phyloP scores from a whole-genome alignment of 2,113 vertebrate species.

The Ammodytes marinus region DNA sequence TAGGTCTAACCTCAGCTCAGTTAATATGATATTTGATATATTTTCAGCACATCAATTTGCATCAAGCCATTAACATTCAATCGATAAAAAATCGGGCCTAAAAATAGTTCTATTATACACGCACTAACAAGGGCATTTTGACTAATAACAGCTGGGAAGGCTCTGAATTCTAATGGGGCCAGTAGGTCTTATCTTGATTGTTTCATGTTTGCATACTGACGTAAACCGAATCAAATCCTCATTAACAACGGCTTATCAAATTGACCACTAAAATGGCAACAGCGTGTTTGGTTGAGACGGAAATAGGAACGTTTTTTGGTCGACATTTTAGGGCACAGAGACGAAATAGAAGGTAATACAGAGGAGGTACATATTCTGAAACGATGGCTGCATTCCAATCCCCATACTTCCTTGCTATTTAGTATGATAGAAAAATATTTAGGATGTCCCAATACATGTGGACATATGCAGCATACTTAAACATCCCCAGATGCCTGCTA shows the following conservation, averaged over 20 bases:
- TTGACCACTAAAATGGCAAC: not conserved
- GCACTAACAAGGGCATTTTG: constrained; percentile 32
- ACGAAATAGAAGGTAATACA: not conserved
- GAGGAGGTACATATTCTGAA: not conserved
- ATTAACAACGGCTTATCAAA: constrained; percentile 35
- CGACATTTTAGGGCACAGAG: not conserved
- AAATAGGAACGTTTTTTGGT: not conserved
- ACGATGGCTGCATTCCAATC: no score
- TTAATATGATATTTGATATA: constrained; percentile 5
- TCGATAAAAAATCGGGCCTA: constrained; percentile 10
- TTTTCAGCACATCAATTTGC: constrained; percentile 28
- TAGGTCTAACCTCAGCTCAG: not conserved
- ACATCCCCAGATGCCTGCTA: no score
- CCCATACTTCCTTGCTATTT: no score
- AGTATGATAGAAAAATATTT: no score
- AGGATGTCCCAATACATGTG: no score
- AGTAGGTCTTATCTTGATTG: constrained; percentile 27
- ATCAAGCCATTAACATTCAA: constrained; percentile 6
- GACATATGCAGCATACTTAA: no score
- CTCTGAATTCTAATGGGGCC: not conserved
- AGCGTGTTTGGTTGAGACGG: not conserved
- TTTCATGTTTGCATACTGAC: constrained; percentile 49
- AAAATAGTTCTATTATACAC: constrained; percentile 28
- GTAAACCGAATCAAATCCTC: constrained; percentile 34
- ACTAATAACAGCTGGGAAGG: constrained; percentile 35